Conservation (phyloP, 1,140 invertebrate genomes). For the Nylanderia fulva region DNA sequence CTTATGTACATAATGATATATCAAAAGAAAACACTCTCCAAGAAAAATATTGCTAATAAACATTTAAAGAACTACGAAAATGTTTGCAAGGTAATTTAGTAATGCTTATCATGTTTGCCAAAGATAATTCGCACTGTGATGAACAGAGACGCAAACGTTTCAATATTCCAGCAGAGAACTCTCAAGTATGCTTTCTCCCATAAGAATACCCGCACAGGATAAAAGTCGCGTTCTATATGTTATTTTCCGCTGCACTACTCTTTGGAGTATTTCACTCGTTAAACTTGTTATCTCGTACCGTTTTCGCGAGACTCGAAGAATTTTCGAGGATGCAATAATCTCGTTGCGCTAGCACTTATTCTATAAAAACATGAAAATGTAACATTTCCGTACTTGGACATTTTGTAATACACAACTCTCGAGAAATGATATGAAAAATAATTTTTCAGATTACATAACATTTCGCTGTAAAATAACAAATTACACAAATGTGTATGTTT, state of each 20-base stretch:
- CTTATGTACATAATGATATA: no score
- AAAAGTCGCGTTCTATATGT: slow-evolving; percentile 8
- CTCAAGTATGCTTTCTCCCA: neutral
- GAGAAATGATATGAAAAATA: neutral
- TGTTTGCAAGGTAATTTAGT: slow-evolving; percentile 7
- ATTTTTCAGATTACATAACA: neutral
- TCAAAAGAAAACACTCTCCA: no score
- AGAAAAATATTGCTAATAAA: neutral
- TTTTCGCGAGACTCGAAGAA: slow-evolving; percentile 4
- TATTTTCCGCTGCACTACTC: neutral
- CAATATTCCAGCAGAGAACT: slow-evolving; percentile 21
- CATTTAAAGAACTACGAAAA: neutral
- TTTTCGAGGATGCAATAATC: slow-evolving; percentile 34
- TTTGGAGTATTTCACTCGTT: slow-evolving; percentile 45
- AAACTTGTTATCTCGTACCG: slow-evolving; percentile 40
- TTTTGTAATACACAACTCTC: neutral
- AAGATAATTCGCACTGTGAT: neutral
- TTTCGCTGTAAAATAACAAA: neutral
- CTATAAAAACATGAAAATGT: neutral
- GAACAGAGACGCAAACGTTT: neutral
- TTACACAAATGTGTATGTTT: neutral
- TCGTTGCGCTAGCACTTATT: neutral
- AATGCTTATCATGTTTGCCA: neutral
- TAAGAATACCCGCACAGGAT: slow-evolving; percentile 16
- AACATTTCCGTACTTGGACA: neutral